Percentiles rank a stretch among this genome's conserved stretches.
Conservation (phyloP, 2,888 invertebrate species). For the Andricus curvator region DNA sequence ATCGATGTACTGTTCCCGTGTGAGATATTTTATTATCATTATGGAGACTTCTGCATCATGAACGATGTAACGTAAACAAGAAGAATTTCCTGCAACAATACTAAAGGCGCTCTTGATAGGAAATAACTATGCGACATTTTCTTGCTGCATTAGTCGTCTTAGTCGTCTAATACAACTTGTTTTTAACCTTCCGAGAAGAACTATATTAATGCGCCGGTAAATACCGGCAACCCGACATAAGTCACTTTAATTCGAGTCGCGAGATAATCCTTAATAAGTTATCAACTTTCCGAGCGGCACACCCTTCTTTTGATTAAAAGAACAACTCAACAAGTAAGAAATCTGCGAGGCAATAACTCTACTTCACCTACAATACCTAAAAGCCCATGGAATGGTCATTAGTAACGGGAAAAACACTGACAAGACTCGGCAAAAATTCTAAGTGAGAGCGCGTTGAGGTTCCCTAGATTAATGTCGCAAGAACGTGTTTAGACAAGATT, state of each 20-base stretch:
- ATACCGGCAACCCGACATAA: slow-evolving; percentile 50
- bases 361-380: slow-evolving; percentile 47
- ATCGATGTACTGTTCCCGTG: slow-evolving; percentile 23
- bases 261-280: slow-evolving; percentile 54
- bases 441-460: slow-evolving; percentile 38
- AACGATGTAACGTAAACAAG: slow-evolving; percentile 24
- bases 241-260: slow-evolving; percentile 46
- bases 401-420: slow-evolving; percentile 42
- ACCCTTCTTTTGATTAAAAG: slow-evolving; percentile 36
- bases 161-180: slow-evolving; percentile 45
- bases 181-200: slow-evolving; percentile 44
- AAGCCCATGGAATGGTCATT: slow-evolving; percentile 42
- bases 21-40: slow-evolving; percentile 33
- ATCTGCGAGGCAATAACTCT: slow-evolving; percentile 52
- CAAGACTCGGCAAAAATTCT: slow-evolving; percentile 40
- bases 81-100: slow-evolving; percentile 33
- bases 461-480: slow-evolving; percentile 1
- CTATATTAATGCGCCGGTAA: slow-evolving; percentile 57
- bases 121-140: slow-evolving; percentile 42
- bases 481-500: slow-evolving; percentile 43
- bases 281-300: slow-evolving; percentile 50
- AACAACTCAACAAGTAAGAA: slow-evolving; percentile 42
- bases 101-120: slow-evolving; percentile 1
- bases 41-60: slow-evolving; percentile 14
- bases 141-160: slow-evolving; percentile 16